These are phyloP conservation scores for Eira barbara DNA, from an alignment of 2,113 vertebrate genomes.

Conservation along the genomic window DNA sequence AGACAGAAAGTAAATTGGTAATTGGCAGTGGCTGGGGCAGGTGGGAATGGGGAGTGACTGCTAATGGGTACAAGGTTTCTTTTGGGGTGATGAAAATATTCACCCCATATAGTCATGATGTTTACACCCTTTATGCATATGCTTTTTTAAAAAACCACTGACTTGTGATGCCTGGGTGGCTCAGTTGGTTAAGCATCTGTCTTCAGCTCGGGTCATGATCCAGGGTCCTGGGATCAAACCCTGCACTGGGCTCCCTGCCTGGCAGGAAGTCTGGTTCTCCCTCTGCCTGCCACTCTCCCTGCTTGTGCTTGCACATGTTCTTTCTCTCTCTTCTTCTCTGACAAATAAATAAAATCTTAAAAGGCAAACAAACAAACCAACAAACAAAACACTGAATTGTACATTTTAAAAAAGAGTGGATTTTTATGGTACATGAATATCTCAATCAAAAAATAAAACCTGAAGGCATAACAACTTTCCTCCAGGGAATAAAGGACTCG, in stretches of 20 bases:
- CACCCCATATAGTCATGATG: not conserved
- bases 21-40: not conserved
- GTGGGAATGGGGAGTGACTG: not conserved
- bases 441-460: not conserved
- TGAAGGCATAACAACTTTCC: not conserved
- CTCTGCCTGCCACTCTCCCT: no score
- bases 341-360: no score
- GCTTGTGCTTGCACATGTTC: no score
- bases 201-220: no score
- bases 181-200: no score
- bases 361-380: no score
- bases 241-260: no score
- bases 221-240: no score
- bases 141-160: not conserved
- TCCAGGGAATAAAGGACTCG: not conserved
- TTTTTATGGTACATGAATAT: not conserved
- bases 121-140: not conserved
- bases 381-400: not conserved
- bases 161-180: no score
- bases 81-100: not conserved
- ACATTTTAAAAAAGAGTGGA: not conserved
- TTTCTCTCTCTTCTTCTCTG: no score
- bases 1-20: not conserved
- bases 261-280: no score
- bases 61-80: not conserved